Evolutionary conservation across 2,797 vertebrate genomes (phyloP).

Genomic region (Macropus fuliginosus): DNA sequence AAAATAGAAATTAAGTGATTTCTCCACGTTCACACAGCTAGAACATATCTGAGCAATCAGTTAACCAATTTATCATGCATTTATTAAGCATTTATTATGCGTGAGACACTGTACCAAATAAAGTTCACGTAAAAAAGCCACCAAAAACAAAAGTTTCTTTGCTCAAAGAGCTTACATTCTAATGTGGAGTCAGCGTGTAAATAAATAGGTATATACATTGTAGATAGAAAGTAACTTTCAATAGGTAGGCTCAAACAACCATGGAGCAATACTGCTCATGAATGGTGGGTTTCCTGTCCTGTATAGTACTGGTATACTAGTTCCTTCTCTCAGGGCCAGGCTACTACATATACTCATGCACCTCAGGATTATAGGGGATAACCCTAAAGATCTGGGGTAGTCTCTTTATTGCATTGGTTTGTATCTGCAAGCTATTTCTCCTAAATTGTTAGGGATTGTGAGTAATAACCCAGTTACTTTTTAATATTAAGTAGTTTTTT

Average conservation of each 20-base stretch:
- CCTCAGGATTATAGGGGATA: background rate
- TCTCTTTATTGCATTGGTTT: background rate
- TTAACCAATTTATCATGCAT: background rate
- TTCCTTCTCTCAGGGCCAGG: background rate
- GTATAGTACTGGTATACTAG: background rate
- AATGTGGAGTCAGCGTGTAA: background rate
- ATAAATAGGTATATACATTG: background rate
- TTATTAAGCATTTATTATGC: background rate
- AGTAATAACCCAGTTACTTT: background rate
- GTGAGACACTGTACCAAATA: background rate
- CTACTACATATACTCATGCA: background rate
- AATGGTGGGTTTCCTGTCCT: background rate
- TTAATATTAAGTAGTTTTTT: background rate
- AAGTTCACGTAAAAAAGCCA: background rate
- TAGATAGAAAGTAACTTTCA: background rate
- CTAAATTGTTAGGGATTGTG: background rate
- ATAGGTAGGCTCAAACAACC: background rate
- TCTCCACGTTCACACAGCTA: background rate
- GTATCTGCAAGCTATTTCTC: background rate
- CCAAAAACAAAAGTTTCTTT: background rate
- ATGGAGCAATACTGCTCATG: background rate
- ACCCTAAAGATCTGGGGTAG: background rate
- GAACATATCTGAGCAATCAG: background rate
- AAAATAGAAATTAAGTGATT: background rate
- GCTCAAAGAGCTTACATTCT: background rate